Evolutionary conservation across 2,888 invertebrate species (phyloP).

Genomic region (Drosophila ustulata): DNA sequence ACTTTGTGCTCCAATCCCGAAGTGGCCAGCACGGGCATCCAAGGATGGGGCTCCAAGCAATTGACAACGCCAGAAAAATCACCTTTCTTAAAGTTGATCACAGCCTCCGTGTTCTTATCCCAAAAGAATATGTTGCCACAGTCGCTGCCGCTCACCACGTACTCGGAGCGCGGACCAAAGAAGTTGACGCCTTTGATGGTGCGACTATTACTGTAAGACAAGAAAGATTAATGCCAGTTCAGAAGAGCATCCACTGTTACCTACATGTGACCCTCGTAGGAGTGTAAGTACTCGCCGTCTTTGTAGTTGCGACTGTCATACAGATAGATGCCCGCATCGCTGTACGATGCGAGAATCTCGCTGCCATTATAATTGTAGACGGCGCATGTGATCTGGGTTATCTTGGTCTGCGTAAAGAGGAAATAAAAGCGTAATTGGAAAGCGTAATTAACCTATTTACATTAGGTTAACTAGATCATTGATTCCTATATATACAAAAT

Average conservation of each 20-base stretch:
- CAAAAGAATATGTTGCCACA: slow-evolving; percentile 95
- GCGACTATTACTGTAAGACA: slow-evolving; percentile 86
- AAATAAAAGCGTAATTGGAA: neutral
- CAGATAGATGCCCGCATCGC: slow-evolving; percentile 96
- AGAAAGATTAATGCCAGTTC: neutral
- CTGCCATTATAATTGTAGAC: slow-evolving; percentile 96
- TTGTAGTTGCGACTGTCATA: slow-evolving; percentile 89
- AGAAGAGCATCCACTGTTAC: neutral
- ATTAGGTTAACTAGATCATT: too few species aligned
- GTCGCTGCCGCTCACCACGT: slow-evolving; percentile 96
- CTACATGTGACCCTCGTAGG: slow-evolving; percentile 88
- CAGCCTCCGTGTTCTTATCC: slow-evolving; percentile 94
- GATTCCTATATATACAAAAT: too few species aligned
- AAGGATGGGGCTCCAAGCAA: slow-evolving; percentile 96
- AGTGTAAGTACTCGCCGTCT: slow-evolving; percentile 85
- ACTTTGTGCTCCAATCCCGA: slow-evolving; percentile 95
- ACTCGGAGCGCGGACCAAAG: slow-evolving; percentile 96
- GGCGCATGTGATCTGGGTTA: slow-evolving; percentile 92
- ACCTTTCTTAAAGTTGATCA: slow-evolving; percentile 95
- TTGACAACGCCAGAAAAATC: slow-evolving; percentile 94
- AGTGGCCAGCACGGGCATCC: slow-evolving; percentile 94
- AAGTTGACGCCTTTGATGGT: slow-evolving; percentile 97
- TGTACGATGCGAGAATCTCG: slow-evolving; percentile 96
- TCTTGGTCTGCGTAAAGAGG: slow-evolving; percentile 50
- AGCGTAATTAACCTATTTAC: too few species aligned